A percentile compares a stretch with the other conserved stretches of the same genome.
Conservation (phyloP, 2,888 invertebrate genomes). For the Caenorhabditis imperialis region DNA sequence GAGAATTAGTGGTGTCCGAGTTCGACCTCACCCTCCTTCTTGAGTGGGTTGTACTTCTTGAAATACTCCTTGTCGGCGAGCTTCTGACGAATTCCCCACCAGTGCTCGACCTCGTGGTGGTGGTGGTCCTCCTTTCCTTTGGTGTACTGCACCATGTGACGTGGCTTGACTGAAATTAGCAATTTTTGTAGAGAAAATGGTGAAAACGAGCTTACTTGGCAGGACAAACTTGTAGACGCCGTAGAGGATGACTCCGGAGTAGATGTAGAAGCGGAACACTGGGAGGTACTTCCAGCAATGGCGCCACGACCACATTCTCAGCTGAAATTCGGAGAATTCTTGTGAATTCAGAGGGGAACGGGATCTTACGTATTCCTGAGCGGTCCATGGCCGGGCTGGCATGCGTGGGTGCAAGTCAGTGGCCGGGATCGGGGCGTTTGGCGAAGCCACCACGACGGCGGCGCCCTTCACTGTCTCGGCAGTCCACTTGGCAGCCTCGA, state of each 20-base stretch:
- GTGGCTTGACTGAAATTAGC: conserved; percentile 69
- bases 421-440: conserved; percentile 71
- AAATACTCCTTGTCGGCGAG: conserved; percentile 73
- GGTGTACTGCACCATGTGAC: conserved; percentile 72
- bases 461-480: conserved; percentile 72
- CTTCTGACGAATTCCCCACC: conserved; percentile 76
- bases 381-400: conserved; percentile 74
- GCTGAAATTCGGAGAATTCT: conserved; percentile 41
- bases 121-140: conserved; percentile 75
- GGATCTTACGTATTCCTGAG: conserved; percentile 71
- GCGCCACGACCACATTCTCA: conserved; percentile 76
- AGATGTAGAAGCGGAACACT: conserved; percentile 75
- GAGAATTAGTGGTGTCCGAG: conserved; percentile 71
- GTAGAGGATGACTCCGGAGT: conserved; percentile 73
- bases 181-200: not conserved
- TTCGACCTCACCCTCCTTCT: conserved; percentile 70
- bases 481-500: conserved; percentile 72
- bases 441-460: conserved; percentile 66
- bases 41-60: conserved; percentile 75
- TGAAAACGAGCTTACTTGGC: conserved; percentile 64
- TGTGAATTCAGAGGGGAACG: not conserved
- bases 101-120: conserved; percentile 77
- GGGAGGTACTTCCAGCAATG: conserved; percentile 75
- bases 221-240: conserved; percentile 75
- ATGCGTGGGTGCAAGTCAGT: conserved; percentile 73